Conservation (phyloP, 2,797 vertebrate genomes). For the Discoglossus pictus region DNA sequence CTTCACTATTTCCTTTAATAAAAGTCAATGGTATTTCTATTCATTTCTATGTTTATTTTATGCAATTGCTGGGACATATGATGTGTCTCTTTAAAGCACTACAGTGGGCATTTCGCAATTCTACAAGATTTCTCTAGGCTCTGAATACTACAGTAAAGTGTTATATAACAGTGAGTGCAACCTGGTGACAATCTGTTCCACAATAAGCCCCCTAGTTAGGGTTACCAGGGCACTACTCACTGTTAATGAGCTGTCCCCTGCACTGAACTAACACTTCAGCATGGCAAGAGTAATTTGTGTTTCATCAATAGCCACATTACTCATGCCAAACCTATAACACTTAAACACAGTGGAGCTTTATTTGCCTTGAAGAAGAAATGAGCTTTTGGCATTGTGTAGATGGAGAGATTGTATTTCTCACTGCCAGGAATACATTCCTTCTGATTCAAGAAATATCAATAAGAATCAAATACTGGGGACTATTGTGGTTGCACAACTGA, state of each 20-base stretch:
- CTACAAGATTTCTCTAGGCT: too few relatives aligned
- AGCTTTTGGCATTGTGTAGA: constrained; percentile 61
- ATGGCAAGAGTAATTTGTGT: constrained; percentile 36
- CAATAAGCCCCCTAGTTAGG: too few relatives aligned
- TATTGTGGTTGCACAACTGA: constrained; percentile 58
- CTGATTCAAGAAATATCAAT: constrained; percentile 64
- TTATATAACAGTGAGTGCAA: too few relatives aligned
- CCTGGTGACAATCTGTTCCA: too few relatives aligned
- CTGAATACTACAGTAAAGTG: too few relatives aligned
- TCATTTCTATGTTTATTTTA: too few relatives aligned
- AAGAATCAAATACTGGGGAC: constrained; percentile 55
- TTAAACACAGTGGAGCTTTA: constrained; percentile 62
- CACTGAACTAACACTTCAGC: constrained; percentile 35
- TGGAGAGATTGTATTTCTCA: constrained; percentile 65
- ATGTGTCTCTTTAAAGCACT: too few relatives aligned
- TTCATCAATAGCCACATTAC: constrained; percentile 53
- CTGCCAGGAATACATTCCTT: constrained; percentile 77
- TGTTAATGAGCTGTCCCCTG: not conserved
- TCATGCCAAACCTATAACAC: constrained; percentile 45
- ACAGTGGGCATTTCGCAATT: too few relatives aligned
- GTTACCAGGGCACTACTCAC: too few relatives aligned
- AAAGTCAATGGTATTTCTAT: too few relatives aligned
- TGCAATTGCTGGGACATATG: too few relatives aligned
- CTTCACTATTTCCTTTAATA: too few relatives aligned
- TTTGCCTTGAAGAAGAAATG: constrained; percentile 59